phyloP scores from a whole-genome alignment of 37 sponge, comb jelly and placozoan species.

The Mnemiopsis leidyi region DNA sequence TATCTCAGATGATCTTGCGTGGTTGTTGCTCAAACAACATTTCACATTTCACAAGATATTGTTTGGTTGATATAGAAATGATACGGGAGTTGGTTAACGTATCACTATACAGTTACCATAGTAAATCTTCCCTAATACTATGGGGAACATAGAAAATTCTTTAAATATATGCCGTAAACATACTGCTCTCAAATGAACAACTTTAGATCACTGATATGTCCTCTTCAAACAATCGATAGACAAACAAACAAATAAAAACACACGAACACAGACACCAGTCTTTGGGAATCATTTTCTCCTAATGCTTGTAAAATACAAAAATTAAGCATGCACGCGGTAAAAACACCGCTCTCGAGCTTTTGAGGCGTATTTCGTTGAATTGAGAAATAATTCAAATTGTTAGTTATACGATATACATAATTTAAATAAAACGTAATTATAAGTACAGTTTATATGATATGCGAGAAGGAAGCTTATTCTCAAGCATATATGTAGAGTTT shows the following conservation, averaged over 20 bases:
- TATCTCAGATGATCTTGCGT: not conserved
- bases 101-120: not conserved
- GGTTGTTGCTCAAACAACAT: not conserved
- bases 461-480: too few relatives aligned
- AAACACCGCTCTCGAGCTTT: too few relatives aligned
- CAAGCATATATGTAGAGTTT: too few relatives aligned
- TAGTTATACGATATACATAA: not conserved
- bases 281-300: not conserved
- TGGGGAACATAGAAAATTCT: not conserved
- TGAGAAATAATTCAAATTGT: not conserved
- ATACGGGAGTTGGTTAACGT: not conserved
- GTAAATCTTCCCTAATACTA: not conserved
- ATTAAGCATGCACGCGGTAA: not conserved
- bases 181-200: not conserved
- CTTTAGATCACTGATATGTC: not conserved
- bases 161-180: not conserved
- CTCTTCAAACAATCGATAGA: not conserved
- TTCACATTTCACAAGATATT: not conserved
- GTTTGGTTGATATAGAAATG: not conserved
- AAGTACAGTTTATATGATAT: too few relatives aligned
- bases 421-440: not conserved
- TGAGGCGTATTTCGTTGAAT: not conserved
- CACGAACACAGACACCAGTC: not conserved
- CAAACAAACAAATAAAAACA: not conserved
- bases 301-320: not conserved